Evolutionary conservation across 2,113 vertebrate genomes (phyloP).

Genomic region (Diadophis punctatus): DNA sequence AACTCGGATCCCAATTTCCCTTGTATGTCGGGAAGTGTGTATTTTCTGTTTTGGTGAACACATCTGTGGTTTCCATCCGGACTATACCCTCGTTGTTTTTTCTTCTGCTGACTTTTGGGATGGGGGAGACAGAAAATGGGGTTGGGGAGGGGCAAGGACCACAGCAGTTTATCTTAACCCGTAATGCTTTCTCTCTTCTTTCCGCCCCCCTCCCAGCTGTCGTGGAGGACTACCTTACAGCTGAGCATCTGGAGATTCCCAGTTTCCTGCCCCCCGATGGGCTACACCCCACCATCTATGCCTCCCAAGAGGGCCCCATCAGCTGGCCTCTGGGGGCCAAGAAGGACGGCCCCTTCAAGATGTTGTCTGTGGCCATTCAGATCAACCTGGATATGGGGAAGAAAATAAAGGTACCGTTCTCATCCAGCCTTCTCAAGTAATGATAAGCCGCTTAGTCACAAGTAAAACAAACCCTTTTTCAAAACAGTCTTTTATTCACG

Average conservation of each 20-base stretch:
- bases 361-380: constrained; percentile 86
- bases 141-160: no score
- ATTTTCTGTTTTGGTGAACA: not conserved
- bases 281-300: constrained; percentile 82
- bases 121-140: not conserved
- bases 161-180: not conserved
- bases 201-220: constrained; percentile 59
- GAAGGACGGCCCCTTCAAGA: constrained; percentile 70
- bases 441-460: no score
- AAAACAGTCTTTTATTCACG: no score
- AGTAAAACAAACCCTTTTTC: no score
- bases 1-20: not conserved
- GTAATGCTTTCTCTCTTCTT: not conserved
- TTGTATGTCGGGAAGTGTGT: not conserved
- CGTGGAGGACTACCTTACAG: constrained; percentile 72
- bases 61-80: not conserved
- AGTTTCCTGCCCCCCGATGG: constrained; percentile 73
- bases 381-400: constrained; percentile 83
- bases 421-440: no score
- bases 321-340: constrained; percentile 61
- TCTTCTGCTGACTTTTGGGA: not conserved
- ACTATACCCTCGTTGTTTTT: not conserved
- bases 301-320: constrained; percentile 80
- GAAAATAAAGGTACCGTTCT: constrained; percentile 74
- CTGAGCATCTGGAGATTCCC: constrained; percentile 76